phyloP scores from a whole-genome alignment of 2,113 vertebrate species.

The Euleptes europaea region DNA sequence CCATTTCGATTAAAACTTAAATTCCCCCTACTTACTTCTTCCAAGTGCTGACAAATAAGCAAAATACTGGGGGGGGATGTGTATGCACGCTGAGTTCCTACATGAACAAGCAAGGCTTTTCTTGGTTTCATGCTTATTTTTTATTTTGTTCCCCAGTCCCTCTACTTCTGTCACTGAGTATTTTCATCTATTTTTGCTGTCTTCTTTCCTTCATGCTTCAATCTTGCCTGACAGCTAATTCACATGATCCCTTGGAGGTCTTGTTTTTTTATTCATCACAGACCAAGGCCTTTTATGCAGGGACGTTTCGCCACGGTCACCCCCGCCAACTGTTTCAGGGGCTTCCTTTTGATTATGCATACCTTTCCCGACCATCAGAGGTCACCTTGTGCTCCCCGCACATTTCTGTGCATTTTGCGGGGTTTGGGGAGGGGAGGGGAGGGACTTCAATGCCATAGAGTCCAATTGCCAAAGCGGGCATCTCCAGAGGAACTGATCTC shows the following conservation, averaged over 20 bases:
- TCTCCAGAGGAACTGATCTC: no score
- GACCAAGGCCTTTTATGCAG: no score
- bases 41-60: conserved; percentile 46
- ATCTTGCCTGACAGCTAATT: not conserved
- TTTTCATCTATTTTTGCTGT: not conserved
- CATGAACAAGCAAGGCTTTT: not conserved
- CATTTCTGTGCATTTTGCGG: no score
- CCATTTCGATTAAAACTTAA: conserved; percentile 31
- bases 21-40: conserved; percentile 44
- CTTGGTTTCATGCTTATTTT: conserved; percentile 27
- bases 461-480: no score
- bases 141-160: not conserved
- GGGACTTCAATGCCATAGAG: no score
- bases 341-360: no score
- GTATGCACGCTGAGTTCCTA: not conserved
- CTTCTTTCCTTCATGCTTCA: not conserved
- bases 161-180: not conserved
- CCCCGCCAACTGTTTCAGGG: no score
- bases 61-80: conserved; percentile 40
- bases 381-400: no score
- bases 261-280: not conserved
- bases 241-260: not conserved
- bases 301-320: no score
- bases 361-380: no score
- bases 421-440: no score